Conservation (phyloP, 2,113 vertebrate genomes). For the Micromys minutus region DNA sequence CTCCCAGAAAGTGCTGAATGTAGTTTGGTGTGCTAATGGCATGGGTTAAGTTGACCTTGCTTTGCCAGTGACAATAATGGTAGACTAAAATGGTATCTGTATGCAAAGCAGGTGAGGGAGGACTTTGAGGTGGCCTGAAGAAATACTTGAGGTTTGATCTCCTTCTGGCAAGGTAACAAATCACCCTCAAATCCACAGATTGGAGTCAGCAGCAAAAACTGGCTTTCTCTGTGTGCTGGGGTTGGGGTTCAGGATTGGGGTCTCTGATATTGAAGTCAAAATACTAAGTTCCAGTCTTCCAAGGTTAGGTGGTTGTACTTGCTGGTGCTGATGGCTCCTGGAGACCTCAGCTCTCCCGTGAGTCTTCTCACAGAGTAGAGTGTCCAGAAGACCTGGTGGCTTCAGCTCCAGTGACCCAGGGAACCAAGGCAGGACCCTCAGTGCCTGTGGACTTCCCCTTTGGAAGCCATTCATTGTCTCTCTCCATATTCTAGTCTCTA, state of each 20-base stretch:
- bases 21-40: neutral
- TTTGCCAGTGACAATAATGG: neutral
- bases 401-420: neutral
- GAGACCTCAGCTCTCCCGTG: neutral
- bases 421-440: neutral
- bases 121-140: neutral
- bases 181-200: neutral
- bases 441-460: neutral
- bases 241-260: neutral
- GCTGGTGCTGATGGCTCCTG: neutral
- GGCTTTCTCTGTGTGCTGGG: neutral
- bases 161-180: neutral
- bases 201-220: neutral
- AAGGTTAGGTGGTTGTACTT: neutral
- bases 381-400: neutral
- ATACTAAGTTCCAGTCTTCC: neutral
- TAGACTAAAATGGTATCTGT: neutral
- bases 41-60: neutral
- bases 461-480: neutral
- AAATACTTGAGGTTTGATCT: neutral
- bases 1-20: neutral
- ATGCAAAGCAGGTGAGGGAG: neutral
- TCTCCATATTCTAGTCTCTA: neutral
- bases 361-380: neutral
- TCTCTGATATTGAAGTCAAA: neutral